Evolutionary conservation across 2,888 invertebrate genomes (phyloP), one percentile per base, ranked within the genome.

Genomic region (Trisateles emortualis): DNA sequence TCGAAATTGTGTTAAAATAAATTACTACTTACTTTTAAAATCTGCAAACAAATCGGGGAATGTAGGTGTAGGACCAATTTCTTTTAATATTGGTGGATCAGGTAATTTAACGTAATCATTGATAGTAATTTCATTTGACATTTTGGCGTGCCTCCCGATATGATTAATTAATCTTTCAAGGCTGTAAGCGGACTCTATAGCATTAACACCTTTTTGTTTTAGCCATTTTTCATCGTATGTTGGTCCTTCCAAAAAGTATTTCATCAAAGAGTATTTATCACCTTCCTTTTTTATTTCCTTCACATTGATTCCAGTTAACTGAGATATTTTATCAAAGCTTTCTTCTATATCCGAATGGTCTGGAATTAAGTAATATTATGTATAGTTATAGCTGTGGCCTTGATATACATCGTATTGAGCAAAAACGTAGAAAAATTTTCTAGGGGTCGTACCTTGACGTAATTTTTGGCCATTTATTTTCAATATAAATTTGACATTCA

Each of bases 261-360:
- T 77, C 1, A 90, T 83, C 2, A 90, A 50, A 0, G 83, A 76
- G 45, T 83, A 82, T 48, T 80, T 86, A 30, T 89, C 87, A 0
- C 84, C 83, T 11, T 80, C 74, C 14, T 70, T 74, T 59, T 85
- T 87, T 11, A 92, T 54, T 0, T 83, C 76, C 47, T 77, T 83
- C 47, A 90, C 81, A 56, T 87, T 78, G 0, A 90, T 71, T 1
- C 86, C 85, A 0, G 90, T 88, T 10, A 92, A 52, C 30, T 86
- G 78, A 0, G 82, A 57, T 80, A 92, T 87, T 53, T 83, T 88
- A 1, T 78, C 74, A 32, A 78, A 80, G 50, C 77, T 85, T 38
- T 73, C 78, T 1, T 78, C 83, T 3, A 81, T 53, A 50, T 84
- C 81, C 60, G 74, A 81, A 62, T 77, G 79, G 78, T 90, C 92